phyloP scores from a whole-genome alignment of 2,797 vertebrate species.

The Schizopygopsis malacanthus region DNA sequence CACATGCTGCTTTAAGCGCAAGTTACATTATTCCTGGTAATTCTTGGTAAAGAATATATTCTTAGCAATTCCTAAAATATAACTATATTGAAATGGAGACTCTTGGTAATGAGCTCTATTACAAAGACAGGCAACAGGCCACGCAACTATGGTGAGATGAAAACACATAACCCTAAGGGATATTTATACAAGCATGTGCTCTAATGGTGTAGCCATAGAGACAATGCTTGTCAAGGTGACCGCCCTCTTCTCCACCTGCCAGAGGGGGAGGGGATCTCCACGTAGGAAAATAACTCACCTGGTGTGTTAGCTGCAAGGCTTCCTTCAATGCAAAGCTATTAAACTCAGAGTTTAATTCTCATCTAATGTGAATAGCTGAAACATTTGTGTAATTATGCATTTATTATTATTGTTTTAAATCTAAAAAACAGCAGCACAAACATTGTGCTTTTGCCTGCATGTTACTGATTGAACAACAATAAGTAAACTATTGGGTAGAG shows the following conservation, averaged over 20 bases:
- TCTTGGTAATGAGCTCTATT: neutral
- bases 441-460: neutral
- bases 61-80: neutral
- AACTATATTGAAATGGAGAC: neutral
- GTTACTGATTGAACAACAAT: neutral
- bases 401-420: neutral
- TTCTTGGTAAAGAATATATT: neutral
- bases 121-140: neutral
- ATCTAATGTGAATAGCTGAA: neutral
- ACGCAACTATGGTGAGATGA: conserved; percentile 27
- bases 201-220: conserved; percentile 53
- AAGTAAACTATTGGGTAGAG: neutral
- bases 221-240: conserved; percentile 42
- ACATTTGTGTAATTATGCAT: neutral
- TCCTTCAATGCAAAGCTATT: neutral
- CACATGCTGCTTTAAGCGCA: neutral
- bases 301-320: neutral
- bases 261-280: conserved; percentile 4
- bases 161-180: conserved; percentile 42
- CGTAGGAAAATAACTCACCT: neutral
- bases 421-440: neutral
- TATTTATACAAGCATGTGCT: conserved; percentile 6
- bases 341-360: neutral
- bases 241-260: conserved; percentile 38
- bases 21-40: neutral